phyloP scores from a whole-genome alignment of 2,888 invertebrate species.

The Reticulitermes lucifugus region DNA sequence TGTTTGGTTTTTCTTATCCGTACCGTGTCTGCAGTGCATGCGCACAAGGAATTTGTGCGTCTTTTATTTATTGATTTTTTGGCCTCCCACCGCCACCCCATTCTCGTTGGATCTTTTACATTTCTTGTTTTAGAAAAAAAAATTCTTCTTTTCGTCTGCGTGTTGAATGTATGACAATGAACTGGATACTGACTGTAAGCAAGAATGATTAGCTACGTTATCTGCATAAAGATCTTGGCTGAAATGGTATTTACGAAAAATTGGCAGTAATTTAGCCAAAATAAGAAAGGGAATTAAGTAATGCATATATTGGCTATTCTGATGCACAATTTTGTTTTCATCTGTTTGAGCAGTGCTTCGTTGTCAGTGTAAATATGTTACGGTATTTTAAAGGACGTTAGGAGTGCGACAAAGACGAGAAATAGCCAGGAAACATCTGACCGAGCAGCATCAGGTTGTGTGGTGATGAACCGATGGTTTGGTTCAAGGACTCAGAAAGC shows the following conservation, averaged over 20 bases:
- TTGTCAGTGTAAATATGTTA: not conserved
- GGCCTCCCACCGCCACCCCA: not conserved
- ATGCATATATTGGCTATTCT: not conserved
- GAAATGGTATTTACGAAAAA: not conserved
- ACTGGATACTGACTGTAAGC: not conserved
- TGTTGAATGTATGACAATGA: not conserved
- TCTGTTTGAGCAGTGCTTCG: not conserved
- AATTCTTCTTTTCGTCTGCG: not conserved
- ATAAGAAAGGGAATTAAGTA: not conserved
- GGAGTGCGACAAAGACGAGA: conserved; percentile 8
- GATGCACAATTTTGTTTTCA: conserved; percentile 18
- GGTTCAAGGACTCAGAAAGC: conserved; percentile 36
- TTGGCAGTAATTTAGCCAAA: not conserved
- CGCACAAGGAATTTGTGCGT: not conserved
- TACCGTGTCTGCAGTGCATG: not conserved
- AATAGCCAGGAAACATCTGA: not conserved
- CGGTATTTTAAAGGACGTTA: not conserved
- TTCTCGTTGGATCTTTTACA: not conserved
- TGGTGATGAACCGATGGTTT: conserved; percentile 22
- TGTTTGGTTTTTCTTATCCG: not conserved
- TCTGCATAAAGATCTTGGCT: not conserved
- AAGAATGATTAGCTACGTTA: not conserved
- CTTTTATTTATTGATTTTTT: conserved; percentile 30
- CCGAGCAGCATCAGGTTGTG: not conserved
- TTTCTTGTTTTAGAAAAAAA: not conserved